Base-by-base conservation (phyloP, 2,797 vertebrate genomes). In the Chelidonichthys spinosus region DNA sequence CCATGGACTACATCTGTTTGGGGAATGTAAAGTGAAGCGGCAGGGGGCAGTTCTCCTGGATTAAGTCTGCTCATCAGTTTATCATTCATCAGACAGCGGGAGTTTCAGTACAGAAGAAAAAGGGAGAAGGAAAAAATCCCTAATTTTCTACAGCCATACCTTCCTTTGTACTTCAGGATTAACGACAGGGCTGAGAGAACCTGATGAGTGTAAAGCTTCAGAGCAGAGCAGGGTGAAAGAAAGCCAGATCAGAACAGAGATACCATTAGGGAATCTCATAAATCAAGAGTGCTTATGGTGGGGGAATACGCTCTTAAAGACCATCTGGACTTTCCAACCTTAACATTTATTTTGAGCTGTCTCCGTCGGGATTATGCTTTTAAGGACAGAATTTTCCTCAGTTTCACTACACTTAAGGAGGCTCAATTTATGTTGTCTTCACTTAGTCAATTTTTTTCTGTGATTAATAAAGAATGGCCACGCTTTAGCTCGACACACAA, bases 81-180 rank as follows among this genome's bases (percentile, higher is more conserved):
- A 96, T 95, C 94, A 88, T 97, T 96, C 94, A 96, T 96, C 97
- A 96, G 93, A 95, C 95, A 94, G 93, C 86, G 25, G 88, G 93
- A 89, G 90, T 93, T 95, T 94, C 91, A 68, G 68, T 52, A 72
- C 68, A 70, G 76, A 76, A 66, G 74, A 79, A 59, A 66, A 74
- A 33, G 72, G 72, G 68, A 68, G 73, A 61, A 70, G 44, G 81
- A 91, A 94, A 87, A 35, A 94, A 95, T 95, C 95, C 94, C 94
- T 94, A 95, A 96, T 96, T 96, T 96, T 96, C 95, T 66, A 78
- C 95, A 94, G 95, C 94, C 94, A 87, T 95, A 92, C 92, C 87
- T 95, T 95, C 93, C 96, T 98, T 98, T 97, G 97, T 98, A 97
- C 95, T 96, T 94, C 91, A 96, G 96, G 96, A 98, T 98, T 97